Base-by-base conservation (phyloP, 1,140 invertebrate species). In the Cydia strobilella region DNA sequence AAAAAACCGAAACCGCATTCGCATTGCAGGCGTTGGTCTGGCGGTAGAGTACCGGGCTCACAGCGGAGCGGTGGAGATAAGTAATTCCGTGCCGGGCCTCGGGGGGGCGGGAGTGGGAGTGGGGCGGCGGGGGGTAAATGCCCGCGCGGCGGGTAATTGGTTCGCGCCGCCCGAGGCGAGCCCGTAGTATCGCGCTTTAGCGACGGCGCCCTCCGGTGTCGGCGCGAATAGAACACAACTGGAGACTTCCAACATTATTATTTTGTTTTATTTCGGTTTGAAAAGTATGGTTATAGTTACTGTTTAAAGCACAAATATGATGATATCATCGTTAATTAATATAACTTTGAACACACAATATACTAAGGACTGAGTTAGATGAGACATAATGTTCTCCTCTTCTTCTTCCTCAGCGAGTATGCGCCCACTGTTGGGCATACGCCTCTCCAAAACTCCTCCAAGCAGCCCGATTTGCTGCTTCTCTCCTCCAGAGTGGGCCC, bases 131-230 rank as follows among this genome's bases (percentile, higher is more conserved):
- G 81, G 86, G 82, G 84, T 86, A 85, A 88, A 90, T 88, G 86
- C 89, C 86, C 86, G 88, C 85, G 84, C 85, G 89, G 83, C 85
- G 85, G 92, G 88, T 93, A 90, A 91, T 92, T 91, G 92, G 93
- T 93, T 92, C 89, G 89, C 87, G 86, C 89, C 90, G 91, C 89
- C 90, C 85, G 88, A 90, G 86, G 86, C 94, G 92, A 94, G 93
- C 93, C 92, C 87, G 91, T 90, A 93, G 90, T 92, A 93, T 92
- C 91, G 92, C 92, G 91, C 93, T 94, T 94, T 94, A 94, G 94
- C 93, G 93, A 94, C 93, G 91, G 88, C 89, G 87, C 89, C 89
- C 89, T 88, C 87, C 89, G 88, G 87, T 90, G 88, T 88, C 86
- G 87, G 82, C 84, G 80, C 79, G 83, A 79, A 80, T 59, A 77